These are phyloP conservation scores for Monopis laevigella DNA, from an alignment of 2,888 invertebrate species.

Conservation along the genomic window DNA sequence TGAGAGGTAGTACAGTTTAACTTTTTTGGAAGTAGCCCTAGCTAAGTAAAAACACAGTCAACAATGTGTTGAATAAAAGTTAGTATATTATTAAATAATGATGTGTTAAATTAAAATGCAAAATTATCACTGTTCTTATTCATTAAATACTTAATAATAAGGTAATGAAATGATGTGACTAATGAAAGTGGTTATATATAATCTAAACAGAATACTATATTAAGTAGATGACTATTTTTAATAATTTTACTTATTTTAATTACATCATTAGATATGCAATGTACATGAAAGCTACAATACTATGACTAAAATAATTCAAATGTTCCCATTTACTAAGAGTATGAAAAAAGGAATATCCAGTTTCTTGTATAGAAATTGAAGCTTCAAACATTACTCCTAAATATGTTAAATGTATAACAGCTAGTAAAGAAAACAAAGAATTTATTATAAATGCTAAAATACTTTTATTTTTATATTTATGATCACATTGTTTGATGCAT, in stretches of 20 bases:
- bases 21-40: no score
- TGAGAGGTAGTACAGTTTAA: no score
- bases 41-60: no score
- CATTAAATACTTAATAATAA: no score
- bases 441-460: constrained; percentile 72
- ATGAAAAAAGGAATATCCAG: constrained; percentile 75
- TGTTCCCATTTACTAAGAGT: constrained; percentile 84
- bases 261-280: constrained; percentile 71
- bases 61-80: no score
- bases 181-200: no score
- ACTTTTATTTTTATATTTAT: constrained; percentile 70
- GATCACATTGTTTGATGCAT: constrained; percentile 74
- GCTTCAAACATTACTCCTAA: constrained; percentile 92
- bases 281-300: constrained; percentile 72
- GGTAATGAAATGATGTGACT: no score
- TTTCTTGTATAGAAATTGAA: constrained; percentile 70
- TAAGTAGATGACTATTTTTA: background rate
- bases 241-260: no score
- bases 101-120: no score
- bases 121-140: no score
- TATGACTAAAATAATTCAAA: constrained; percentile 84
- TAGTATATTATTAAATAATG: no score
- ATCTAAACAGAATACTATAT: no score
- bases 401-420: constrained; percentile 90
- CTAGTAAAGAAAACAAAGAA: constrained; percentile 75